Conservation (phyloP, 1,140 invertebrate species). For the Drosophila parabipectinata region DNA sequence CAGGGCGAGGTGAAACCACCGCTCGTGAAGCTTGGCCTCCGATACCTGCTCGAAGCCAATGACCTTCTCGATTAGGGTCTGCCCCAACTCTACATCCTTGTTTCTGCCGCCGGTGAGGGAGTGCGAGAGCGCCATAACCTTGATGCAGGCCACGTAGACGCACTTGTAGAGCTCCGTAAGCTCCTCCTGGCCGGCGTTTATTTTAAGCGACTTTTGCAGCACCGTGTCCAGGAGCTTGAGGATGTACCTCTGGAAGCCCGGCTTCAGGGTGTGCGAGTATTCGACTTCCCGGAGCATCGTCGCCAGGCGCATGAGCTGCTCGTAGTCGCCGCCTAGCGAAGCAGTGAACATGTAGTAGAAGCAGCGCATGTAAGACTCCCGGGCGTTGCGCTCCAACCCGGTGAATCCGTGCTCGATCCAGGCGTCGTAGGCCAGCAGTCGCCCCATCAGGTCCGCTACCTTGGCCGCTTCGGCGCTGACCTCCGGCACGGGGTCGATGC, state of each 20-base stretch:
- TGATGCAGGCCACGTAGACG: conserved; percentile 58
- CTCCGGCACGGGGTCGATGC: conserved; percentile 61
- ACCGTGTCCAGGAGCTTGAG: conserved; percentile 62
- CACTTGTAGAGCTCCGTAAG: conserved; percentile 43
- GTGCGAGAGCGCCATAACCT: conserved; percentile 59
- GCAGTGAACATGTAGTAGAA: conserved; percentile 86
- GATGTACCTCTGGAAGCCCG: conserved; percentile 57
- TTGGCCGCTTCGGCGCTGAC: conserved; percentile 66
- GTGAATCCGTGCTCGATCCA: conserved; percentile 77
- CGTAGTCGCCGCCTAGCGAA: conserved; percentile 86
- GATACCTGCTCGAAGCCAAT: conserved; percentile 28
- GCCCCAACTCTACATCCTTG: conserved; percentile 10
- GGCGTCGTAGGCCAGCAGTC: conserved; percentile 60
- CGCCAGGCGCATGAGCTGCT: conserved; percentile 75
- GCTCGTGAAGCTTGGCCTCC: conserved; percentile 51
- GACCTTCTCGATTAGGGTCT: conserved; percentile 43
- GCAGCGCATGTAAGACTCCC: conserved; percentile 71
- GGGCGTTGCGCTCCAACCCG: conserved; percentile 64
- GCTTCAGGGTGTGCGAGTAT: conserved; percentile 82
- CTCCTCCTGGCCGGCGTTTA: conserved; percentile 39
- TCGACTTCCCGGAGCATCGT: conserved; percentile 69
- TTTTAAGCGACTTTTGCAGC: conserved; percentile 44
- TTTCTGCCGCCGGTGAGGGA: conserved; percentile 7
- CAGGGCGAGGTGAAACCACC: conserved; percentile 54
- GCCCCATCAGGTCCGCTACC: conserved; percentile 75